Evolutionary conservation across 1,140 invertebrate species (phyloP).

Genomic region (Psilanteris sp.): DNA sequence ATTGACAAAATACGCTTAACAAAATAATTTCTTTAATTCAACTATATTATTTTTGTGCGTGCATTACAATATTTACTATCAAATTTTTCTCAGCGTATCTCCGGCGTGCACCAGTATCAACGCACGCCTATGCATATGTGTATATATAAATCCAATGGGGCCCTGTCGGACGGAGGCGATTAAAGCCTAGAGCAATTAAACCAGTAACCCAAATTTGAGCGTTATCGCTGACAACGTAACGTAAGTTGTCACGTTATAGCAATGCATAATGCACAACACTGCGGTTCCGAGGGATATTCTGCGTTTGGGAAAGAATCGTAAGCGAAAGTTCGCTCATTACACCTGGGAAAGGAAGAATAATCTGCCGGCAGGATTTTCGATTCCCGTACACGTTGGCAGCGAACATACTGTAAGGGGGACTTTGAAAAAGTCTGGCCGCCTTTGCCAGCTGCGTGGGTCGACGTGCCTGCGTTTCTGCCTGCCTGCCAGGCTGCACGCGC

Average conservation of each 20-base stretch:
- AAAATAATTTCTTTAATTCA: too few relatives aligned
- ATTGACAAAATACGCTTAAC: too few relatives aligned
- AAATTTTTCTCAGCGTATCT: too few relatives aligned
- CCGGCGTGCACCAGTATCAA: too few relatives aligned
- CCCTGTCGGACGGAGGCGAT: too few relatives aligned
- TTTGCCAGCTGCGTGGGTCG: slow-evolving; percentile 64
- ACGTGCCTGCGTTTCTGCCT: slow-evolving; percentile 41
- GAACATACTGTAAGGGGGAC: slow-evolving; percentile 59
- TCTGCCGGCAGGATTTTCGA: slow-evolving; percentile 74
- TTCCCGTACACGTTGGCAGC: slow-evolving; percentile 52
- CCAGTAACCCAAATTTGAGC: not conserved
- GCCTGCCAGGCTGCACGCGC: slow-evolving; percentile 14
- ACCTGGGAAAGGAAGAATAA: slow-evolving; percentile 72
- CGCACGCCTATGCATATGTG: too few relatives aligned
- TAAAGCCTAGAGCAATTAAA: slow-evolving; percentile 17
- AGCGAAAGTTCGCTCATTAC: slow-evolving; percentile 59
- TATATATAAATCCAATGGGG: too few relatives aligned
- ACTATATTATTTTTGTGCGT: too few relatives aligned
- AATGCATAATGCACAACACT: slow-evolving; percentile 15
- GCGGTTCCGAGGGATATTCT: slow-evolving; percentile 54
- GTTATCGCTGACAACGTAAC: not conserved
- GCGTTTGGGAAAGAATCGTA: slow-evolving; percentile 59
- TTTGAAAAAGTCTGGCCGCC: slow-evolving; percentile 68
- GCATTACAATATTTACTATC: too few relatives aligned
- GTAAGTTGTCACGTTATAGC: too few relatives aligned